Base-by-base conservation (phyloP, 2,888 invertebrate species). In the Conus canariensis region DNA sequence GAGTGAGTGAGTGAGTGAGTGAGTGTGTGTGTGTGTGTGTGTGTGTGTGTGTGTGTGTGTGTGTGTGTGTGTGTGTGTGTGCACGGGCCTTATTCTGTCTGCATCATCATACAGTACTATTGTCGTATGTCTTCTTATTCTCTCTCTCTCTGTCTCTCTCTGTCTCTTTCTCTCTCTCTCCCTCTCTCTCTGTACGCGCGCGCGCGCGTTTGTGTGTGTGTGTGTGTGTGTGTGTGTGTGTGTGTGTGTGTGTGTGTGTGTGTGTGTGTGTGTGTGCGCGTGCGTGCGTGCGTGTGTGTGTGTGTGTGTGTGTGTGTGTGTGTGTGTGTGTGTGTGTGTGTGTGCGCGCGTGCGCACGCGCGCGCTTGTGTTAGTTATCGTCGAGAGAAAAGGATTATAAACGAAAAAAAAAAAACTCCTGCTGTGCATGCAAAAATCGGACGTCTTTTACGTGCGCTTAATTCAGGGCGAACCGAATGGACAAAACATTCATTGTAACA, bases 31-130 rank as follows among this genome's bases (percentile, higher is more conserved):
- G 70, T 70, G 70, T 70, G 77, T 30, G 77, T 77, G 70, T 22
- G 70, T 77, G 77, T 30, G 74, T 74, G 74, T n/a, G 74, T 74
- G n/a, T n/a, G 74, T n/a, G 74, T n/a, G 74, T 74, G 74, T 74
- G n/a, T n/a, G 74, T 74, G n/a, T 74, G n/a, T 74, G 74, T 74
- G n/a, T 74, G n/a, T 74, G 74, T n/a, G 74, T n/a, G 74, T n/a
- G 74, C 25, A n/a, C 25, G 25, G 19, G 67, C 67, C 14, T 67
- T 16, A 6, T 16, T 67, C 19, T 14, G 67, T 22, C 19, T 22
- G 19, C 22, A 22, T 67, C 19, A 19, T 16, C 22, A 6, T 67
- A 22, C 22, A 19, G 67, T 67, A 10, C 22, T 0, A 5, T 6
- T 67, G 67, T 22, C 12, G 8, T 77, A 8, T 45, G 45, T 45